Evolutionary conservation across 2,888 invertebrate species (phyloP), one percentile per base, ranked within the genome.

Genomic region (Drosophila incognita): DNA sequence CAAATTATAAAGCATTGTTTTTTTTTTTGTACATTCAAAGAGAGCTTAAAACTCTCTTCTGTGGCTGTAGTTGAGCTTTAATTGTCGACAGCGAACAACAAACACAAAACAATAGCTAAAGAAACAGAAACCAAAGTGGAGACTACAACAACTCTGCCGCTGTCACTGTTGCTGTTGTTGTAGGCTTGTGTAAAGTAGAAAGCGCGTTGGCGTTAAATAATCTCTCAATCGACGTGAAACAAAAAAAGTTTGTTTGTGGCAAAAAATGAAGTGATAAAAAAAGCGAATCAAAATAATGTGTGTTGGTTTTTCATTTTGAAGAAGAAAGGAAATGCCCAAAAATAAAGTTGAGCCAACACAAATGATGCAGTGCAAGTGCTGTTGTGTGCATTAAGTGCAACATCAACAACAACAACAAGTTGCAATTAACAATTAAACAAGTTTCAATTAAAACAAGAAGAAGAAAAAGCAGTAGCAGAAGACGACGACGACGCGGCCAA

Each of bases 201-300:
- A 89, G 82, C 81, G 81, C 77, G 81, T 82, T 77, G 72, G 81
- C 81, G 82, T 83, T 83, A 75, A 82, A 79, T 72, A 77, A 69
- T 72, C 46, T 72, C 46, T 46, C 24, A 64, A 35, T 65, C 49
- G 29, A 35, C 29, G 61, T 40, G 53, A 62, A 54, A 46, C 21
- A 53, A 54, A 18, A 52, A 77, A 65, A 49, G 42, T 62, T 56
- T 66, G 11, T 38, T 27, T 38, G 29, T n/a, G 8, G 48, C 27
- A 24, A 56, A 71, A 75, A 75, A 58, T 71, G 59, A 71, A 65
- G 60, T 69, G 71, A 46, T 53, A 62, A 52, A 58, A 18, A 27
- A 61, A 38, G 10, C 53, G 24, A 31, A 52, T 54, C 29, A 13
- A 24, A 13, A 4, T 60, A 75, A 74, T 36, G 10, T 51, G 21